A percentile compares a stretch with the other conserved stretches of the same genome.
These are phyloP conservation scores for Tetranychus cinnabarinus DNA, from an alignment of 1,140 invertebrate genomes.

Conservation along the genomic window DNA sequence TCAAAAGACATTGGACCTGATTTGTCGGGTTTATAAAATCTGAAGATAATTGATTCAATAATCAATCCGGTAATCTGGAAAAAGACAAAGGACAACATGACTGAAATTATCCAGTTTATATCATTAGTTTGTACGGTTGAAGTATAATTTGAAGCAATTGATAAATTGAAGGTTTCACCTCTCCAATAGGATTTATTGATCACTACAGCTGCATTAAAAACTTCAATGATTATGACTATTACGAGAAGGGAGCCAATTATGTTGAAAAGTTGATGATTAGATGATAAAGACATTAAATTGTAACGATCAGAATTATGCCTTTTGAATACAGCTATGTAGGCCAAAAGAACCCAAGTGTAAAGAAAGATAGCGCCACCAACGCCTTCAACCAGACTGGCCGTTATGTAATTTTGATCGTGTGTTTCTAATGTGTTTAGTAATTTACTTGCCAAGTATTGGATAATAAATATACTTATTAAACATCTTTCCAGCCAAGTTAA, in stretches of 20 bases:
- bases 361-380: not conserved
- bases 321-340: not conserved
- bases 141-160: not conserved
- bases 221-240: not conserved
- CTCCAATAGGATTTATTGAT: not conserved
- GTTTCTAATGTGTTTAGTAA: no score
- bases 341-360: not conserved
- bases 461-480: not conserved
- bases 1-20: not conserved
- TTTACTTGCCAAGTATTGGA: not conserved
- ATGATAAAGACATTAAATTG: not conserved
- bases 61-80: not conserved
- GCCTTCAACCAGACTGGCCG: not conserved
- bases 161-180: not conserved
- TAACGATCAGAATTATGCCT: not conserved
- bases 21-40: not conserved
- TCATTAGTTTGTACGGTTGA: not conserved
- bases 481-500: not conserved
- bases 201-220: not conserved
- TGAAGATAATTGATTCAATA: not conserved
- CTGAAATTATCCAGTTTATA: not conserved
- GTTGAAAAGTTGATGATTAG: not conserved
- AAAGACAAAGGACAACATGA: not conserved
- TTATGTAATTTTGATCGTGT: no score
- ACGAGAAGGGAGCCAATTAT: not conserved